phyloP scores from a whole-genome alignment of 2,888 invertebrate species.

The Tetragonula carbonaria region DNA sequence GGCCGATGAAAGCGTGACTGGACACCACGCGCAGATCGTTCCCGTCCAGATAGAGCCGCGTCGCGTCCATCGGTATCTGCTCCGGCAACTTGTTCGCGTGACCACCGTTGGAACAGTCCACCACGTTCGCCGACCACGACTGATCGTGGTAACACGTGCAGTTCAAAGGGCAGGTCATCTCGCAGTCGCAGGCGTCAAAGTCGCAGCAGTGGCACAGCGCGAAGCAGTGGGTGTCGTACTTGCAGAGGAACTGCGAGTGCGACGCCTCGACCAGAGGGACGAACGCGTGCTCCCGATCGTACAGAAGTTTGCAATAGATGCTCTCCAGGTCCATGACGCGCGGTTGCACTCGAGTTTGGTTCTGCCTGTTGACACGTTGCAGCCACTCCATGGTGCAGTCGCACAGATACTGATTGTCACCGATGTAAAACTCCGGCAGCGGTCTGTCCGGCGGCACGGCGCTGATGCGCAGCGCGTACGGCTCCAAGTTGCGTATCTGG shows the following conservation, averaged over 20 bases:
- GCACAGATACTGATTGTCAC: constrained; percentile 94
- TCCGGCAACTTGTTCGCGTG: constrained; percentile 90
- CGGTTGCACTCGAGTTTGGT: constrained; percentile 91
- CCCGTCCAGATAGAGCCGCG: constrained; percentile 94
- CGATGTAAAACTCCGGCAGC: constrained; percentile 93
- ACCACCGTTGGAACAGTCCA: constrained; percentile 91
- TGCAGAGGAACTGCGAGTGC: constrained; percentile 93
- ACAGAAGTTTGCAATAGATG: constrained; percentile 92
- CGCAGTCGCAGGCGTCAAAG: constrained; percentile 96
- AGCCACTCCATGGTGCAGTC: constrained; percentile 97
- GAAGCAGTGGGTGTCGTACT: constrained; percentile 93
- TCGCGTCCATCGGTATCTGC: constrained; percentile 95
- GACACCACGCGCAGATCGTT: constrained; percentile 91
- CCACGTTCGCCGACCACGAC: constrained; percentile 93
- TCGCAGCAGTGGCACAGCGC: constrained; percentile 95
- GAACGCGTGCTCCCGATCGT: constrained; percentile 90
- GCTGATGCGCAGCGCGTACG: constrained; percentile 91
- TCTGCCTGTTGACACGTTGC: constrained; percentile 90
- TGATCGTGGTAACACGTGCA: constrained; percentile 96
- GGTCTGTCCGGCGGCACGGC: constrained; percentile 90
- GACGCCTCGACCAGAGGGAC: constrained; percentile 92
- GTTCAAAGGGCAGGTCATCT: constrained; percentile 95
- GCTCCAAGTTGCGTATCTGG: constrained; percentile 90
- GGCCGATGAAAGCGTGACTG: constrained; percentile 94
- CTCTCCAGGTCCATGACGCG: constrained; percentile 92